Evolutionary conservation across 2,888 invertebrate genomes (phyloP).

Genomic region (Pheosia tremula): DNA sequence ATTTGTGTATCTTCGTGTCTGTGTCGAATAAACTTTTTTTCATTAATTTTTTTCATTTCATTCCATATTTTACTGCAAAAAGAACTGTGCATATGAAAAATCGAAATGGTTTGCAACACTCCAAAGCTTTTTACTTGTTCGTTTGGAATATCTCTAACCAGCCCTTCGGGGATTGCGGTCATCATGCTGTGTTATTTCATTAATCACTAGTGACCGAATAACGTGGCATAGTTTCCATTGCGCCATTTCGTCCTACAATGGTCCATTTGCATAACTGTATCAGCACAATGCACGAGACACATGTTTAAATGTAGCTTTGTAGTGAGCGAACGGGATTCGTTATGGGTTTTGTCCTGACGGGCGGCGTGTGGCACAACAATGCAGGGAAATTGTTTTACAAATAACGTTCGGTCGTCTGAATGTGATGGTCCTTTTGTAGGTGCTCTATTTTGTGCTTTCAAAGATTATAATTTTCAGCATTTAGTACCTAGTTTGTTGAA

Average conservation of each 20-base stretch:
- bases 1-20: too few species aligned
- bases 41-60: too few species aligned
- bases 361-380: neutral
- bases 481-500: neutral
- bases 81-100: neutral
- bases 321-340: conserved; percentile 16
- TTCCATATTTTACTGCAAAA: neutral
- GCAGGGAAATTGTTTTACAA: neutral
- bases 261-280: conserved; percentile 31
- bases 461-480: neutral
- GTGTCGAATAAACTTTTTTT: too few species aligned
- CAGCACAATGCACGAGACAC: conserved; percentile 16
- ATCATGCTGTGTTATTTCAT: conserved; percentile 1
- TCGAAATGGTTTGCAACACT: neutral
- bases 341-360: conserved; percentile 3
- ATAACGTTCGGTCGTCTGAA: neutral
- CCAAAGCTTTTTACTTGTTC: neutral
- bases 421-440: neutral
- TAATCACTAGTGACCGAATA: conserved; percentile 22
- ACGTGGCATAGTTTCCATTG: conserved; percentile 30
- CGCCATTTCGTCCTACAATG: conserved; percentile 23
- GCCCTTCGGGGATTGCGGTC: neutral
- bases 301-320: conserved; percentile 30
- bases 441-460: conserved; percentile 1
- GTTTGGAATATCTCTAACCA: too few species aligned